These are phyloP conservation scores for Dorcus hopei DNA, from an alignment of 2,888 invertebrate genomes.

Conservation along the genomic window DNA sequence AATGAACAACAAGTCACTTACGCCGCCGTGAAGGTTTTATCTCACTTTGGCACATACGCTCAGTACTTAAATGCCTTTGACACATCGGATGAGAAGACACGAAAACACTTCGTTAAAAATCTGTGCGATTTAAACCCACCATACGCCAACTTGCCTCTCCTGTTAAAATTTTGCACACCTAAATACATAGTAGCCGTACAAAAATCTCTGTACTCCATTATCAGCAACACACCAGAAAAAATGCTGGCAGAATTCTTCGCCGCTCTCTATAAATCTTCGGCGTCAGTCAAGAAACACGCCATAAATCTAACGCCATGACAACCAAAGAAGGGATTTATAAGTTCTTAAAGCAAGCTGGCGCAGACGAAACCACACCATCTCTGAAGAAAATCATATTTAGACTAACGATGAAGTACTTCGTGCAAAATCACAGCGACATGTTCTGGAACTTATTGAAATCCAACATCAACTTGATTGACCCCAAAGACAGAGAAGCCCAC, in stretches of 20 bases:
- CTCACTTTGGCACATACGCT: too few species aligned
- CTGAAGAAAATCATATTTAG: background rate
- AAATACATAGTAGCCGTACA: constrained; percentile 11
- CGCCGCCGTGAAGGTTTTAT: too few species aligned
- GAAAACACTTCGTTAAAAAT: background rate
- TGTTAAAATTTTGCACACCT: constrained; percentile 14
- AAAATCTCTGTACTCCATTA: constrained; percentile 5
- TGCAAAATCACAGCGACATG: background rate
- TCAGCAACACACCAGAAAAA: constrained; percentile 7
- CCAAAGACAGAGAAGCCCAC: background rate
- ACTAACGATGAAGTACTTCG: background rate
- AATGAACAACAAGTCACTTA: background rate
- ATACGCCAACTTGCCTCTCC: background rate
- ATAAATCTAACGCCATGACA: background rate
- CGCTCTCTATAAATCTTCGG: constrained; percentile 4
- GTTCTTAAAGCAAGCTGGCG: background rate
- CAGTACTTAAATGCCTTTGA: too few species aligned
- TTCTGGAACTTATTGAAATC: background rate
- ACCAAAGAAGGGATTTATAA: background rate
- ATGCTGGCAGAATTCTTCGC: background rate
- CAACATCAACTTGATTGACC: background rate
- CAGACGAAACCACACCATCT: background rate
- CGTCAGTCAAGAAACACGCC: constrained; percentile 13
- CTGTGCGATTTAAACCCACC: background rate
- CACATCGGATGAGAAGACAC: too few species aligned